phyloP scores from a whole-genome alignment of 1,140 invertebrate species.

The Trichomalopsis sarcophagae region DNA sequence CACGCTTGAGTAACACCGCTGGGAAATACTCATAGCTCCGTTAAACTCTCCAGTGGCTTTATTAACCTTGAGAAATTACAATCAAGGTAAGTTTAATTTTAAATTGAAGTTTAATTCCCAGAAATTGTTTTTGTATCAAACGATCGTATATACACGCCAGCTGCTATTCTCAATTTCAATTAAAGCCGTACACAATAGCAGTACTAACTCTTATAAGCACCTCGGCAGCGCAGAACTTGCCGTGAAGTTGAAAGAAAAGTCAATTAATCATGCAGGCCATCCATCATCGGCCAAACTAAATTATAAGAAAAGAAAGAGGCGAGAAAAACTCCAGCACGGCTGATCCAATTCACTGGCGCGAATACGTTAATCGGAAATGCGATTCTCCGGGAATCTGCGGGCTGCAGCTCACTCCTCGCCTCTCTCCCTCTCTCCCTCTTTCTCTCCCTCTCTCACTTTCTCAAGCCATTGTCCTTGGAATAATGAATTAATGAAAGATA shows the following conservation, averaged over 20 bases:
- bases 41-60: not conserved
- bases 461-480: conserved; percentile 28
- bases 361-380: conserved; percentile 7
- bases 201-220: not conserved
- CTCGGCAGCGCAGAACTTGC: not conserved
- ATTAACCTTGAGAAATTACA: not conserved
- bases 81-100: not conserved
- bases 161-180: not conserved
- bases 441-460: not conserved
- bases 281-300: not conserved
- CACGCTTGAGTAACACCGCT: not conserved
- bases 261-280: conserved; percentile 5
- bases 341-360: not conserved
- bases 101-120: too few species aligned
- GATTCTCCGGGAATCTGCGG: not conserved
- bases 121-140: not conserved
- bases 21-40: not conserved
- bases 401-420: not conserved
- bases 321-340: not conserved
- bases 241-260: not conserved
- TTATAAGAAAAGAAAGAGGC: not conserved
- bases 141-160: not conserved
- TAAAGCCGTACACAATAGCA: not conserved
- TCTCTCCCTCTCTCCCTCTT: not conserved
- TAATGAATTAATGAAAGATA: conserved; percentile 51